A percentile compares a stretch with the other conserved stretches of the same genome.
Evolutionary conservation across 2,113 vertebrate species (phyloP).

Genomic region (Carassius auratus): DNA sequence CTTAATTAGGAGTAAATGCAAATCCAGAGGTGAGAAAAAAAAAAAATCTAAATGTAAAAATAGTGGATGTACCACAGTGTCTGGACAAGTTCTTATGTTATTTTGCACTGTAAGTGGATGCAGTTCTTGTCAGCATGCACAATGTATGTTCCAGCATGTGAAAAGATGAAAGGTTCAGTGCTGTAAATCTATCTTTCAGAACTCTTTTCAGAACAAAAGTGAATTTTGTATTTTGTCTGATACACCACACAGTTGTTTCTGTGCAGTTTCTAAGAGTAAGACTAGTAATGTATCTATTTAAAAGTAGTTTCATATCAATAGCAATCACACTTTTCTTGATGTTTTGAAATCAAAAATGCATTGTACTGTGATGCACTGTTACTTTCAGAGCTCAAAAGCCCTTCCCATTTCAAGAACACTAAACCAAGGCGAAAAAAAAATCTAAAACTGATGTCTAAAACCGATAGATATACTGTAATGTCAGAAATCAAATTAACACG

Average conservation of each 20-base stretch:
- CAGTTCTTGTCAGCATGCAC: not conserved
- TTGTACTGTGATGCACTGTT: not conserved
- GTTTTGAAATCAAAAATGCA: not conserved
- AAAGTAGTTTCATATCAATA: not conserved
- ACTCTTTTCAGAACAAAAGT: not conserved
- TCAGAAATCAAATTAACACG: not conserved
- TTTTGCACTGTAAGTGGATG: not conserved
- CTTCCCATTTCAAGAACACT: not conserved
- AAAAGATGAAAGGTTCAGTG: constrained; percentile 11
- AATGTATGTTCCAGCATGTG: not conserved
- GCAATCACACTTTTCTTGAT: not conserved
- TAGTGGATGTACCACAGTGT: not conserved
- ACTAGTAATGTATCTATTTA: not conserved
- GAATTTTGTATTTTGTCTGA: not conserved
- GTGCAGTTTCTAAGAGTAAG: not conserved
- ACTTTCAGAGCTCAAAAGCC: not conserved
- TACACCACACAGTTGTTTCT: not conserved
- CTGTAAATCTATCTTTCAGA: not conserved
- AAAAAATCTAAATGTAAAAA: constrained; percentile 10
- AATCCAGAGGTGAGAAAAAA: constrained; percentile 6
- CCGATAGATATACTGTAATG: not conserved
- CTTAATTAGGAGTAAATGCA: constrained; percentile 7
- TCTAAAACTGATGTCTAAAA: not conserved
- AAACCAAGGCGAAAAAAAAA: not conserved
- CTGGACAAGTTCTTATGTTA: not conserved